Conservation (phyloP, 2,888 invertebrate genomes). For the Empis livida region DNA sequence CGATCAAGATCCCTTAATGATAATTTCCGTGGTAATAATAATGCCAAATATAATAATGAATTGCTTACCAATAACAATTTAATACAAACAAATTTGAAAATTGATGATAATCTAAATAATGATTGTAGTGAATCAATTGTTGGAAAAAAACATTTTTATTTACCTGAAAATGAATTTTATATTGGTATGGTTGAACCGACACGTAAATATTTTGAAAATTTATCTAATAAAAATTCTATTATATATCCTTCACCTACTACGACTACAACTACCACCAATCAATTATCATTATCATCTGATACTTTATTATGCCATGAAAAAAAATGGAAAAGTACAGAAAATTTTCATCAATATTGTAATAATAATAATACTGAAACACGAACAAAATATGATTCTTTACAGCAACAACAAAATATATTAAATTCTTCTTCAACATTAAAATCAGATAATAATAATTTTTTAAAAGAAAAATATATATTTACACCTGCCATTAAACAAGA, state of each 20-base stretch:
- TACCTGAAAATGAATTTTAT: conserved; percentile 17
- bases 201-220: conserved; percentile 27
- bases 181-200: conserved; percentile 29
- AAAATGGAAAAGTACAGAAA: conserved; percentile 10
- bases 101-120: conserved; percentile 6
- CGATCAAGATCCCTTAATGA: neutral
- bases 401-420: too few relatives aligned
- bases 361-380: too few relatives aligned
- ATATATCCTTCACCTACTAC: conserved; percentile 3
- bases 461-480: too few relatives aligned
- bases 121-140: neutral
- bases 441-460: too few relatives aligned
- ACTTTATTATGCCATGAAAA: neutral
- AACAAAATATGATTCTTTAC: too few relatives aligned
- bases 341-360: neutral
- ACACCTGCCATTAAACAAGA: neutral
- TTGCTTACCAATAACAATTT: too few relatives aligned
- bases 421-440: too few relatives aligned
- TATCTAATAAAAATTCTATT: conserved; percentile 11
- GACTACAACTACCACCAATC: too few relatives aligned
- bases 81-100: neutral
- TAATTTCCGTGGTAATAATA: neutral
- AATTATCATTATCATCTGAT: too few relatives aligned
- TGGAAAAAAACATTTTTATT: conserved; percentile 10
- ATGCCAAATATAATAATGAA: neutral